These are phyloP conservation scores for Agriopis aurantiaria DNA, from an alignment of 2,888 invertebrate genomes.

Conservation along the genomic window DNA sequence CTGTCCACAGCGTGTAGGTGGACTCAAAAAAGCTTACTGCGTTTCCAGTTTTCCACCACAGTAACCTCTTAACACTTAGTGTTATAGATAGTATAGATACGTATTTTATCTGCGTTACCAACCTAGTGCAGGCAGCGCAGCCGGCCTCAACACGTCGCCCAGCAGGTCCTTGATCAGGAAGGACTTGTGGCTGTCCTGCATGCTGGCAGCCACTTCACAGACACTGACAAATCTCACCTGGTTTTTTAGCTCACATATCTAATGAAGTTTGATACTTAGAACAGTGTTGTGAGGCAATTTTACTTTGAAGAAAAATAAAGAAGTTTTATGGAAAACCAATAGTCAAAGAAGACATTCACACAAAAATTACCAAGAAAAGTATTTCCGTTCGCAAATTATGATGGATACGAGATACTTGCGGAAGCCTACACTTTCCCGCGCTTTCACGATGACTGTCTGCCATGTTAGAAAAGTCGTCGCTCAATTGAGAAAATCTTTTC, in stretches of 20 bases:
- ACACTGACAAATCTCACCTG: conserved; percentile 5
- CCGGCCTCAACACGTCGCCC: conserved; percentile 89
- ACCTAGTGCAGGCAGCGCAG: conserved; percentile 54
- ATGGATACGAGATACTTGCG: conserved; percentile 21
- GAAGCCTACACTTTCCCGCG: conserved; percentile 77
- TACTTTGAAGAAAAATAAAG: too few relatives aligned
- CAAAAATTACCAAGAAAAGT: neutral
- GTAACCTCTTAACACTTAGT: too few relatives aligned
- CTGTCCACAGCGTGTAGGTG: too few relatives aligned
- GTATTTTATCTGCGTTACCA: conserved; percentile 31
- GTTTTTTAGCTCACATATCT: conserved; percentile 9
- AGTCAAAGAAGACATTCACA: neutral
- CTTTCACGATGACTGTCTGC: conserved; percentile 74
- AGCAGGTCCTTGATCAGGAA: conserved; percentile 94
- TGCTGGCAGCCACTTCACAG: conserved; percentile 62
- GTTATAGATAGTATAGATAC: neutral
- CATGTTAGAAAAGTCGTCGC: conserved; percentile 75
- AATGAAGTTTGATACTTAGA: neutral
- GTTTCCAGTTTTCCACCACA: too few relatives aligned
- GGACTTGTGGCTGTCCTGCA: conserved; percentile 91
- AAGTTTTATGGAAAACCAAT: neutral
- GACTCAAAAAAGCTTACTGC: too few relatives aligned
- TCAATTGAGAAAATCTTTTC: conserved; percentile 82
- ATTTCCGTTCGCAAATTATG: neutral
- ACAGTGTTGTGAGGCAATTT: neutral